Conservation (phyloP, 2,888 invertebrate species). For the Hartigia nigra region DNA sequence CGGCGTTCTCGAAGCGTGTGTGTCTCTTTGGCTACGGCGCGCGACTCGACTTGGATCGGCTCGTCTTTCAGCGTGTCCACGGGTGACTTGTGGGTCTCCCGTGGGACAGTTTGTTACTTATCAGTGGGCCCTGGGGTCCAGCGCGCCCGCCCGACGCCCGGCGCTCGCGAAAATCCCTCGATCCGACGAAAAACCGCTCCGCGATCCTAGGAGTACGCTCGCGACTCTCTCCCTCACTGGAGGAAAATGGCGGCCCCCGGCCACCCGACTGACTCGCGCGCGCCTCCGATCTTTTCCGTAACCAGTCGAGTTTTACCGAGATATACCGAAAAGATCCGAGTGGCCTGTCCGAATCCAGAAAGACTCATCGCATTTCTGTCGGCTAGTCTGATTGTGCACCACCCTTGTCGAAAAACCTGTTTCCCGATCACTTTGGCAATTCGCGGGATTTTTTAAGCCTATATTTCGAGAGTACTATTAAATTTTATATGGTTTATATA, state of each 20-base stretch:
- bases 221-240: conserved; percentile 61
- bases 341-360: neutral
- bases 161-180: conserved; percentile 46
- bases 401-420: neutral
- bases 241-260: conserved; percentile 64
- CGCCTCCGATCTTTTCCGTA: conserved; percentile 58
- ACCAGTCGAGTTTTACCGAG: conserved; percentile 32
- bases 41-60: conserved; percentile 12
- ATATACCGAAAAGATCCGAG: conserved; percentile 23
- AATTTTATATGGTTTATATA: neutral
- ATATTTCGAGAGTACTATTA: neutral
- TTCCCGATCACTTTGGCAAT: neutral
- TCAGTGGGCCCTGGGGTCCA: conserved; percentile 48
- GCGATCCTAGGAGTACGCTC: conserved; percentile 48
- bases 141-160: conserved; percentile 50
- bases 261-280: conserved; percentile 55
- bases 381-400: neutral
- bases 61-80: conserved; percentile 10
- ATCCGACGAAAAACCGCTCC: conserved; percentile 46
- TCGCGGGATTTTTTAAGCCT: neutral
- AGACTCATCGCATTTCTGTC: neutral
- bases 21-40: conserved; percentile 6
- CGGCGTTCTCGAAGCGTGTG: conserved; percentile 4
- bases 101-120: conserved; percentile 40
- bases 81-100: conserved; percentile 32